Conservation (phyloP, 2,797 vertebrate genomes). For the Lateolabrax maculatus region DNA sequence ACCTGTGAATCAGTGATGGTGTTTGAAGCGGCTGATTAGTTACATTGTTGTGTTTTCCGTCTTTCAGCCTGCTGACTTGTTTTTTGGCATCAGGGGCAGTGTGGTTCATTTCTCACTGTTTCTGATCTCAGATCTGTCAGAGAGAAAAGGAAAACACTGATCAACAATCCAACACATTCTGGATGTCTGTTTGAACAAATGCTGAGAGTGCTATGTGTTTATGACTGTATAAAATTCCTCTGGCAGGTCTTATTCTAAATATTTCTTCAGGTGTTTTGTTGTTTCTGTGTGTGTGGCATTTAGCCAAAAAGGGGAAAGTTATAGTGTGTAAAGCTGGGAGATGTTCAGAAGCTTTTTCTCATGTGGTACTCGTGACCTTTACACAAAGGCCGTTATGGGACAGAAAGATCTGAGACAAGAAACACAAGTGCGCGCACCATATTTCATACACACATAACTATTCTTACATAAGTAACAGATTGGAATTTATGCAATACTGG, state of each 20-base stretch:
- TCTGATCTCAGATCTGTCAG: conserved; percentile 22
- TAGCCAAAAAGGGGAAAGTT: neutral
- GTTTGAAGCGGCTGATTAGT: conserved; percentile 35
- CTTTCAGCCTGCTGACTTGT: conserved; percentile 21
- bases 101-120: conserved; percentile 11
- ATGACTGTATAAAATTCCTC: neutral
- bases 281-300: neutral
- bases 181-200: neutral
- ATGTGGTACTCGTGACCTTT: conserved; percentile 55
- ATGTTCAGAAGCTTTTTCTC: conserved; percentile 21
- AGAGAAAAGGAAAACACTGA: neutral
- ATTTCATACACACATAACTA: neutral
- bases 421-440: neutral
- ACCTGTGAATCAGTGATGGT: conserved; percentile 12
- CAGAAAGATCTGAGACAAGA: conserved; percentile 30
- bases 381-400: conserved; percentile 37
- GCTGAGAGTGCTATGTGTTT: conserved; percentile 7
- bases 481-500: neutral
- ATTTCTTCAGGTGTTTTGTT: conserved; percentile 23
- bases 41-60: conserved; percentile 24
- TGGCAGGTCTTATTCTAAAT: conserved; percentile 9
- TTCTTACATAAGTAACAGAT: conserved; percentile 20
- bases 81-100: neutral
- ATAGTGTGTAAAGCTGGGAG: conserved; percentile 16
- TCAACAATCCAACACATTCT: conserved; percentile 3